A percentile compares a stretch with the other conserved stretches of the same genome.
These are phyloP conservation scores for Caenorhabditis auriculariae DNA, from an alignment of 2,888 invertebrate species.

Conservation along the genomic window DNA sequence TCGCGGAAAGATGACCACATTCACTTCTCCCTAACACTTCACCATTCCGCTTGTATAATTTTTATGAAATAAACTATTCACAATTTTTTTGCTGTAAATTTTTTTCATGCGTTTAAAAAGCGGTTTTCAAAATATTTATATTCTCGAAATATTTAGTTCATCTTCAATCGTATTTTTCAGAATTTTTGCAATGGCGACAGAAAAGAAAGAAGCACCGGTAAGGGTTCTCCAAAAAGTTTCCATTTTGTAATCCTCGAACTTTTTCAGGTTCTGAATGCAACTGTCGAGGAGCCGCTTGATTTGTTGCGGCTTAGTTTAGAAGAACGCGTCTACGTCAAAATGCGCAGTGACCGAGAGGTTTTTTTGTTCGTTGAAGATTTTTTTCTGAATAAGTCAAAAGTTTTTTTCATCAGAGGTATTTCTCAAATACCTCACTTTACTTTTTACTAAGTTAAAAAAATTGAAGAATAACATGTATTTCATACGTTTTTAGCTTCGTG, in stretches of 20 bases:
- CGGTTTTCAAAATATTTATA: too few relatives aligned
- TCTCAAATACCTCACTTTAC: not conserved
- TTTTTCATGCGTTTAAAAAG: not conserved
- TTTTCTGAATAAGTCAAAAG: not conserved
- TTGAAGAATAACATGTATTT: conserved; percentile 81
- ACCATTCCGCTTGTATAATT: not conserved
- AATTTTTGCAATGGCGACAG: conserved; percentile 15
- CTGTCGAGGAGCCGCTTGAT: conserved; percentile 96
- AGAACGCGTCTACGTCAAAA: conserved; percentile 97
- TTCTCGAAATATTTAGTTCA: too few relatives aligned
- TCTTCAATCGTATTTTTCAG: too few relatives aligned
- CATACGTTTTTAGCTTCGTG: conserved; percentile 68
- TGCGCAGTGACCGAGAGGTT: conserved; percentile 95
- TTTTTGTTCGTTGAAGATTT: not conserved
- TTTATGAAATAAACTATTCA: not conserved
- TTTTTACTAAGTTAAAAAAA: too few relatives aligned
- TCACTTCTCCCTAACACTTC: conserved; percentile 2
- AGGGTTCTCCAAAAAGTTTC: too few relatives aligned
- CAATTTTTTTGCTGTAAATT: not conserved
- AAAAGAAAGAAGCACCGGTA: conserved; percentile 29
- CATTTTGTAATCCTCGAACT: not conserved
- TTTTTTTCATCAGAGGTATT: not conserved
- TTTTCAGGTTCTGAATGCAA: conserved; percentile 72
- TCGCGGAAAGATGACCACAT: too few relatives aligned
- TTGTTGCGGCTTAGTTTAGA: conserved; percentile 93